Base-by-base conservation (phyloP, 2,113 vertebrate species). In the Gobiocypris rarus region DNA sequence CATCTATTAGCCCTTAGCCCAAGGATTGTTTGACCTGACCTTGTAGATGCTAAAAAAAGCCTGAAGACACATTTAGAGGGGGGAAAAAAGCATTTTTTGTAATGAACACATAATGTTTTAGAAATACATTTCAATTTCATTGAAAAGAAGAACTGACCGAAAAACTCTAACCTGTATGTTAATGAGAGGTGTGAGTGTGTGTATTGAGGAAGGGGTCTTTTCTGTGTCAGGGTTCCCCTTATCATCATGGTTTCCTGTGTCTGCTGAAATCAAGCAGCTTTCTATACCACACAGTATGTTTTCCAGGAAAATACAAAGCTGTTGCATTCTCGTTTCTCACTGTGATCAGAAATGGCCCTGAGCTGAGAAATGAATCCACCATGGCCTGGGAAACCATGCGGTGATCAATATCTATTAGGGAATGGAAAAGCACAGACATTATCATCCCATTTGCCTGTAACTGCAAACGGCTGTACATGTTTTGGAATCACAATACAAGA, bases 381-480 rank as follows among this genome's bases (percentile, higher is more conserved):
- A 26, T 14, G 15, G 79, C 63, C 48, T 82, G 48, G 79, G 48
- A 82, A 82, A 70, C 65, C 65, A 56, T 82, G 7, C 28, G 41
- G 65, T 6, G 48, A 82, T 82, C 79, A 70, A 82, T 82, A 82
- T 82, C 79, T 82, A 82, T 82, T 82, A 82, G 63, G 22, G 79
- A 54, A 56, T 50, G 65, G 79, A 82, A 45, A 28, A 65, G 65
- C 56, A 26, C 79, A 34, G 31, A 41, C 79, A 54, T 82, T 82
- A 82, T 70, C 79, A 69, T 56, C 63, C 48, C 63, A 82, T 82
- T 70, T 54, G 48, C 28, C 10, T 82, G 79, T 70, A 82, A 82
- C 79, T 17, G 65, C 70, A 82, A 70, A 82, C 14, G 48, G 31
- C 48, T 22, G 19, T 38, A 15, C 11, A 24, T 69, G 17, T 4